Base-by-base conservation (phyloP, 1,140 invertebrate species). In the Cydia fagiglandana region DNA sequence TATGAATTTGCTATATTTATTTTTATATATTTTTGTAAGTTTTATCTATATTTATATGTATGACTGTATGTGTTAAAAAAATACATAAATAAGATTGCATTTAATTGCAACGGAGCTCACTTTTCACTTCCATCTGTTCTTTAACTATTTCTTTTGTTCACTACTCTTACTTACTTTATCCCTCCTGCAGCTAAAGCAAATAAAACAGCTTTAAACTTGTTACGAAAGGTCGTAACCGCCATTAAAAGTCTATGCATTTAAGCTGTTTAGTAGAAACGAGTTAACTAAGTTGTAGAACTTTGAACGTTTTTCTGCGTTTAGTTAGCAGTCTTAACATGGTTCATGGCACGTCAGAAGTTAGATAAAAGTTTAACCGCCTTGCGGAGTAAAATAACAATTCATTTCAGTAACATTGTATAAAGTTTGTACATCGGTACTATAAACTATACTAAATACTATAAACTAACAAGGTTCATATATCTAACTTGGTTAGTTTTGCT, bases 271-370 rank as follows among this genome's bases (percentile, higher is more conserved):
- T n/a, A 17, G n/a, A 4, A n/a, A 64, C 20, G 28, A n/a, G 64
- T 68, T 68, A 68, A 68, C 13, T 66, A 61, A 66, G 20, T 66
- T 28, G 24, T 34, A n/a, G 12, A 68, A 68, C 24, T 38, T 68
- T 38, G 64, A 30, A 68, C 64, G 30, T 34, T 38, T 68, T 68
- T 68, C 64, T 30, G 5, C 64, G 28, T 68, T 68, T 68, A 68
- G 28, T 68, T 68, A 68, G 30, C 12, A 34, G 64, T 17, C 15
- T 34, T 68, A 34, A 38, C 64, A 68, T 68, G 64, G 12, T 68
- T 68, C 64, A 68, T 68, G 17, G 64, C 64, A n/a, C 64, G 64
- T 68, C 64, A 68, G 30, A 68, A 68, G 20, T 64, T 64, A 9
- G 20, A 24, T 64, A 64, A 24, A 64, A 56, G 56, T 61, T 61